phyloP scores from a whole-genome alignment of 2,888 invertebrate species.

The Drosophila pseudotakahashii region DNA sequence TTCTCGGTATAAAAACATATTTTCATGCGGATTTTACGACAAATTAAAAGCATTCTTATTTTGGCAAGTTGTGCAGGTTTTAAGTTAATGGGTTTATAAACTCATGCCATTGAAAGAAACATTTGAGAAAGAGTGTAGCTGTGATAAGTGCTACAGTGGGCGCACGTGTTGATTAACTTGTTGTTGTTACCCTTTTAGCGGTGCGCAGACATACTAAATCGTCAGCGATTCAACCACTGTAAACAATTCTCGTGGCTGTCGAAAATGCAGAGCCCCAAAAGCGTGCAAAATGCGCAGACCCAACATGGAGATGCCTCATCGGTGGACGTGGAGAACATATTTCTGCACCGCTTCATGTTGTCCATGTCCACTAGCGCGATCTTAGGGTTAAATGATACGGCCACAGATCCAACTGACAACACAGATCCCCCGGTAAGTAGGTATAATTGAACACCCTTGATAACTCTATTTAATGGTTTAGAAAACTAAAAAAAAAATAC shows the following conservation, averaged over 20 bases:
- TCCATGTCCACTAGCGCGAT: neutral
- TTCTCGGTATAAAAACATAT: neutral
- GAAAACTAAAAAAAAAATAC: too few species aligned
- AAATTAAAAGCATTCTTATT: slow-evolving; percentile 7
- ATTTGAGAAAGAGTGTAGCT: neutral
- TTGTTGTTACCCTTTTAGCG: slow-evolving; percentile 24
- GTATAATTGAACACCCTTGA: too few species aligned
- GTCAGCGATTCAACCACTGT: slow-evolving; percentile 4
- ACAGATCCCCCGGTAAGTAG: slow-evolving; percentile 1
- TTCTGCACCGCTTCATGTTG: slow-evolving; percentile 19
- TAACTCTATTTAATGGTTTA: too few species aligned
- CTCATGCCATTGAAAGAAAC: neutral
- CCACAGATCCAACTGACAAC: too few species aligned
- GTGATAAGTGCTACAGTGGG: neutral
- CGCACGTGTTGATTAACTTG: slow-evolving; percentile 34
- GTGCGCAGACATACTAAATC: neutral
- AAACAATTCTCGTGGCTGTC: slow-evolving; percentile 10
- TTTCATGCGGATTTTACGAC: slow-evolving; percentile 28
- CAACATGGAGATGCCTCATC: slow-evolving; percentile 12
- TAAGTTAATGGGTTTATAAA: neutral
- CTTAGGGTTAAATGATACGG: neutral
- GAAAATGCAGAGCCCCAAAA: slow-evolving; percentile 12
- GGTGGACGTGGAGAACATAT: slow-evolving; percentile 32
- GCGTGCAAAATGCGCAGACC: slow-evolving; percentile 17
- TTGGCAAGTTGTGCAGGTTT: slow-evolving; percentile 16